A percentile compares a stretch with the other conserved stretches of the same genome.
Evolutionary conservation across 2,797 vertebrate species (phyloP).

Genomic region (Lateolabrax maculatus): DNA sequence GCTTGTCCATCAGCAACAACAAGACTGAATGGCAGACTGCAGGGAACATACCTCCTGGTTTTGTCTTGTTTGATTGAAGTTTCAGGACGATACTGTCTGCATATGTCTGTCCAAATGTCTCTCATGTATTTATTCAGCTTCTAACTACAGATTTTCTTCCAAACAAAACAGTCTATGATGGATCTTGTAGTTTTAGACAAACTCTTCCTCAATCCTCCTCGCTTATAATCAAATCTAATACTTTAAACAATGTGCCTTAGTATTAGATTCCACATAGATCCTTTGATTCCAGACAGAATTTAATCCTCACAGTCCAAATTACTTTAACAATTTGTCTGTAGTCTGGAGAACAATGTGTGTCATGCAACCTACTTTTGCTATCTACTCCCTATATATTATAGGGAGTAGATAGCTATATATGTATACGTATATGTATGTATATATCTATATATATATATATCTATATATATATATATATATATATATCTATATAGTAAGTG

Average conservation of each 20-base stretch:
- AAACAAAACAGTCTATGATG: constrained; percentile 6
- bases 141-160: not conserved
- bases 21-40: constrained; percentile 30
- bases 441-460: no score
- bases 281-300: constrained; percentile 37
- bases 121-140: constrained; percentile 24
- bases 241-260: not conserved
- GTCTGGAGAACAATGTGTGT: constrained; percentile 19
- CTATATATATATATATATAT: no score
- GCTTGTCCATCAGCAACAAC: constrained; percentile 55
- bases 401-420: no score
- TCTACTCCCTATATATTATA: no score
- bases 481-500: no score
- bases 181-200: not conserved
- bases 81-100: constrained; percentile 24
- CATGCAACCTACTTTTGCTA: not conserved
- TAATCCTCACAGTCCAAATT: constrained; percentile 35
- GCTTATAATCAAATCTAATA: constrained; percentile 7
- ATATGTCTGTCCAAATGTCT: constrained; percentile 14
- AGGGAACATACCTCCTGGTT: constrained; percentile 30
- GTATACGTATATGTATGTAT: no score
- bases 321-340: constrained; percentile 42
- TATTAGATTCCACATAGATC: constrained; percentile 34
- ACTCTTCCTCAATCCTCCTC: constrained; percentile 11
- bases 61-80: constrained; percentile 31